Base-by-base conservation (phyloP, 2,888 invertebrate species). In the Eupeodes latifasciatus region DNA sequence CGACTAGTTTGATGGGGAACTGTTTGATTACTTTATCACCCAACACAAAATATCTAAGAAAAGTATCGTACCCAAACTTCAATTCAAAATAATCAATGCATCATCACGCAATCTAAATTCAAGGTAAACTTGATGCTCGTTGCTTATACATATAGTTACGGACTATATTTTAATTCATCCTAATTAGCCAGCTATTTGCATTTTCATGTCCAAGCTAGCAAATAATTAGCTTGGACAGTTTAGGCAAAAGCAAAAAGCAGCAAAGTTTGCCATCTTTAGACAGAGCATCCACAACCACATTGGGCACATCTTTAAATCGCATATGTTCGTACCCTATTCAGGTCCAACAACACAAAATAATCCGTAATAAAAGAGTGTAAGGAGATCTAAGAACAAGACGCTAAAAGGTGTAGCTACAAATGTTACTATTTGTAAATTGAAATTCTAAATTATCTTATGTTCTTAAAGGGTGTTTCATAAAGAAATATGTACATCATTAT, bases 171-270 rank as follows among this genome's bases (percentile, higher is more conserved):
- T 55, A 69, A 55, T 49, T 51, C 76, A 61, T 66, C 61, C 86
- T 87, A 87, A 87, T 87, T 87, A 87, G 86, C 79, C 44, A 19
- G 14, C 59, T 34, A 83, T 87, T 87, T 80, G 83, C 83, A 87
- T 83, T 79, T 76, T 71, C 75, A 64, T 72, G 40, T 53, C 44
- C 27, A 61, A 27, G 62, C 55, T 34, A 74, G 74, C 36, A 69
- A 86, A 87, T 76, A 87, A 86, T 86, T 82, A 86, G 86, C 76
- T 44, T 59, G 57, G 11, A 53, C 62, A 78, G 51, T 79, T 79
- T 36, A 86, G 59, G 82, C 74, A 78, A 74, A 55, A 86, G 57
- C 79, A 27, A 27, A 27, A 27, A 27, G 27, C 27, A 27, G 62
- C 72, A 66, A 80, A 79, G 66, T 53, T 67, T 61, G 47, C 64